Conservation (phyloP, 2,113 vertebrate genomes). For the Takifugu flavidus region DNA sequence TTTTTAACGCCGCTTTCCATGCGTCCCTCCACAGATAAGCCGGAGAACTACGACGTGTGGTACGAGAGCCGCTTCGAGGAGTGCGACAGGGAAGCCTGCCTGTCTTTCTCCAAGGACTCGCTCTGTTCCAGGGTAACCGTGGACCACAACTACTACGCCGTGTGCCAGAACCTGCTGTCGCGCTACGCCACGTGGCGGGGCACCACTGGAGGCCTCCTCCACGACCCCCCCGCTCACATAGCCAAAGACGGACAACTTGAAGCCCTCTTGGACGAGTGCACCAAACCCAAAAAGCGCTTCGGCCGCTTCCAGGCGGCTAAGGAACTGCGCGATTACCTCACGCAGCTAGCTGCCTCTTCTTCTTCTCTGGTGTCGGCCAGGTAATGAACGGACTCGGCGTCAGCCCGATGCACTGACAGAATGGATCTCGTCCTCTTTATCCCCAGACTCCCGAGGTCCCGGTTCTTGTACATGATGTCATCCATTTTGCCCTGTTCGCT, state of each 20-base stretch:
- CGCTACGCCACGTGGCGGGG: conserved; percentile 93
- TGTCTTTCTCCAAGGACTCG: conserved; percentile 97
- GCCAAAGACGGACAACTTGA: conserved; percentile 90
- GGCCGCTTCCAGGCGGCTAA: conserved; percentile 92
- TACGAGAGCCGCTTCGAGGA: conserved; percentile 98
- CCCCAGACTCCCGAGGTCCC: conserved; percentile 45
- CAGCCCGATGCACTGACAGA: conserved; percentile 45
- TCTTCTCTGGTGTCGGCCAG: conserved; percentile 76
- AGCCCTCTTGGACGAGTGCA: conserved; percentile 92
- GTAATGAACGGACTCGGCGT: conserved; percentile 78
- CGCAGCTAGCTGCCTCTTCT: conserved; percentile 79
- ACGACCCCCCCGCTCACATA: conserved; percentile 88
- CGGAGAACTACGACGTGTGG: conserved; percentile 95
- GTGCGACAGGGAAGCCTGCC: conserved; percentile 95
- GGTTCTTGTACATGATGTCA: conserved; percentile 67
- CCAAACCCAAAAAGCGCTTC: conserved; percentile 89
- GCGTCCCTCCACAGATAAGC: conserved; percentile 83
- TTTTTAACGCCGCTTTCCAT: background rate
- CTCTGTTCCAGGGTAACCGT: conserved; percentile 92
- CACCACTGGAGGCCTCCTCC: conserved; percentile 93
- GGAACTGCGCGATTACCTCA: conserved; percentile 92
- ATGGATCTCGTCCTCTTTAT: conserved; percentile 38
- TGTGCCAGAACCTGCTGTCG: conserved; percentile 97
- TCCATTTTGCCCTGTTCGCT: conserved; percentile 40
- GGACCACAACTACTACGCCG: conserved; percentile 98